phyloP scores from a whole-genome alignment of 1,140 invertebrate genomes.

The Papilio machaon region DNA sequence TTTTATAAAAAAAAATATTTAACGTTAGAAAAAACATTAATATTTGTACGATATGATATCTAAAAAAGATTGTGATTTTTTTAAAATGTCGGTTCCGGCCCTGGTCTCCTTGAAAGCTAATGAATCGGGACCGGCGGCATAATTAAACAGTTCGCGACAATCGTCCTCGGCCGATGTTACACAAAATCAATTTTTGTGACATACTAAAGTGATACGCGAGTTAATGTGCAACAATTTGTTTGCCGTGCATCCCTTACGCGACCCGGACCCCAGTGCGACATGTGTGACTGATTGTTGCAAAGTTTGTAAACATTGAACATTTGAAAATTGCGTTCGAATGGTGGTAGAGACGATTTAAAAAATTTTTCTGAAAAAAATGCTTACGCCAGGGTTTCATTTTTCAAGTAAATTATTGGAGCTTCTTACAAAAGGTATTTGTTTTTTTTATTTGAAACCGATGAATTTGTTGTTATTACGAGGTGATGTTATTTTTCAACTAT shows the following conservation, averaged over 20 bases:
- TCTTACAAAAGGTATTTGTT: slow-evolving; percentile 65
- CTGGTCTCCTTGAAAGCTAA: slow-evolving; percentile 71
- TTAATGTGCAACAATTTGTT: slow-evolving; percentile 3
- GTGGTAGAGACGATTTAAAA: not conserved
- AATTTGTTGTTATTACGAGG: not conserved
- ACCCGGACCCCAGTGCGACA: not conserved
- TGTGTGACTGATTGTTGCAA: not conserved
- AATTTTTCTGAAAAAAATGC: slow-evolving; percentile 54
- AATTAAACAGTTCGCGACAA: slow-evolving; percentile 79
- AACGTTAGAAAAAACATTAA: not conserved
- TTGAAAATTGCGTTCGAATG: not conserved
- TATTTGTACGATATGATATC: not conserved
- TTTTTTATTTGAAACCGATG: not conserved
- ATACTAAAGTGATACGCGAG: slow-evolving; percentile 17
- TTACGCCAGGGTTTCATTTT: slow-evolving; percentile 73
- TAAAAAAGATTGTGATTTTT: not conserved
- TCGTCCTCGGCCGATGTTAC: slow-evolving; percentile 57
- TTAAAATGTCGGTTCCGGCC: slow-evolving; percentile 47
- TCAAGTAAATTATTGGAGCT: slow-evolving; percentile 76
- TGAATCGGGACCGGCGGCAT: slow-evolving; percentile 76
- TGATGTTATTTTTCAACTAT: not conserved
- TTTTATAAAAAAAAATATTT: not conserved
- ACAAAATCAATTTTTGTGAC: slow-evolving; percentile 54
- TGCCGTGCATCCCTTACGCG: not conserved
- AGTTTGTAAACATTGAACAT: not conserved